These are phyloP conservation scores for Drosophila atripex DNA, from an alignment of 2,888 invertebrate species.

Conservation along the genomic window DNA sequence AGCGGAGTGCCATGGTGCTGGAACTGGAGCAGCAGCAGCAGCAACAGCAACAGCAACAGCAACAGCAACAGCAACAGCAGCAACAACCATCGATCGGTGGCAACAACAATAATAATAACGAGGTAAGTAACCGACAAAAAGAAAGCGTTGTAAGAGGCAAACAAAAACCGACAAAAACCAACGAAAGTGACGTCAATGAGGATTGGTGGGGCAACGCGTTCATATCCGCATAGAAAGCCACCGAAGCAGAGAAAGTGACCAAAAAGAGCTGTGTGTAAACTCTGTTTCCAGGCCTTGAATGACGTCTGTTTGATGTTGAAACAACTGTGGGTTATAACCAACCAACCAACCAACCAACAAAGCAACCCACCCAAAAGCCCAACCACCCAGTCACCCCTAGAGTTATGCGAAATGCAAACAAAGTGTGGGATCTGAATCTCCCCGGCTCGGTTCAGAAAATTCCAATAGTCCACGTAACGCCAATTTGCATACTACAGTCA, in stretches of 20 bases:
- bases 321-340: slow-evolving; percentile 55
- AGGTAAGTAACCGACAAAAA: slow-evolving; percentile 70
- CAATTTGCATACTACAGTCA: slow-evolving; percentile 60
- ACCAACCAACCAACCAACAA: slow-evolving; percentile 25
- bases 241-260: slow-evolving; percentile 66
- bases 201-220: slow-evolving; percentile 41
- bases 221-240: slow-evolving; percentile 75
- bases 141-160: slow-evolving; percentile 50
- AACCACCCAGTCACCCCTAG: slow-evolving; percentile 29
- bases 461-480: slow-evolving; percentile 69
- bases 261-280: slow-evolving; percentile 17
- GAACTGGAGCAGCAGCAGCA: slow-evolving; percentile 55
- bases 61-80: slow-evolving; percentile 41
- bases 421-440: slow-evolving; percentile 33
- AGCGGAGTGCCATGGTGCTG: slow-evolving; percentile 33
- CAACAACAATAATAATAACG: slow-evolving; percentile 58
- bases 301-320: slow-evolving; percentile 59
- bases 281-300: slow-evolving; percentile 19
- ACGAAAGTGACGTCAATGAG: slow-evolving; percentile 67
- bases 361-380: not conserved
- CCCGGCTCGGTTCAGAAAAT: slow-evolving; percentile 52
- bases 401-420: slow-evolving; percentile 32
- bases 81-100: slow-evolving; percentile 43
- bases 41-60: slow-evolving; percentile 50
- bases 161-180: slow-evolving; percentile 5